Base-by-base conservation (phyloP, 2,113 vertebrate species). In the Syrrhaptes paradoxus region DNA sequence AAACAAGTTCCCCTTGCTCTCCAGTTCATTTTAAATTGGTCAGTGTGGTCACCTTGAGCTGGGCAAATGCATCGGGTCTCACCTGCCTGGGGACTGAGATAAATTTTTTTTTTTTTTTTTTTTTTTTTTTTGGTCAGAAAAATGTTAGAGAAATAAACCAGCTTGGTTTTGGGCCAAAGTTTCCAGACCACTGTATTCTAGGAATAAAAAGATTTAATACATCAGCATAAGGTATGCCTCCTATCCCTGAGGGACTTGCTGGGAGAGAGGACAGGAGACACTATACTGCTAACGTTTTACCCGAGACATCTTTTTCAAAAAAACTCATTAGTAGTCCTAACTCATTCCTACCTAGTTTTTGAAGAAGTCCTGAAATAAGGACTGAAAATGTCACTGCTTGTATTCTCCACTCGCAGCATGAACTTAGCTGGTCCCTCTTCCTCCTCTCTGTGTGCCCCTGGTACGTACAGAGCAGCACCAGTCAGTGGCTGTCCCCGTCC, bases 401-500 rank as follows among this genome's bases (percentile, higher is more conserved):
- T 41, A 7, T 57, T 61, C 45, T 46, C 11, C 25, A 6, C n/a
- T 22, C 36, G 54, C 43, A 7, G n/a, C 20, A 8, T 17, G 49
- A 24, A 13, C 43, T 48, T 20, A 20, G 43, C 48, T 19, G 46
- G 19, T 7, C 11, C 4, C 13, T 49, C 25, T 59, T 36, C 4
- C 21, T 45, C 57, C 7, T 1, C 34, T 18, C 5, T 8, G 1
- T 19, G 12, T 13, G 29, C 28, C 31, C 9, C 25, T 32, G 51
- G 17, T 25, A 13, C 41, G 11, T 41, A 13, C 41, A 13, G 41
- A 13, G 41, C 41, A 41, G 41, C 41, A 41, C 41, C 18, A 32
- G 52, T 16, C 31, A 0, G 1, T 20, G 36, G 4, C 13, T 6
- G 12, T 55, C 38, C 38, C 19, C 17, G 1, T 71, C 51, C 28